Percentiles rank a stretch among this genome's conserved stretches.
Conservation (phyloP, 1,140 invertebrate genomes). For the Bombus balteatus region DNA sequence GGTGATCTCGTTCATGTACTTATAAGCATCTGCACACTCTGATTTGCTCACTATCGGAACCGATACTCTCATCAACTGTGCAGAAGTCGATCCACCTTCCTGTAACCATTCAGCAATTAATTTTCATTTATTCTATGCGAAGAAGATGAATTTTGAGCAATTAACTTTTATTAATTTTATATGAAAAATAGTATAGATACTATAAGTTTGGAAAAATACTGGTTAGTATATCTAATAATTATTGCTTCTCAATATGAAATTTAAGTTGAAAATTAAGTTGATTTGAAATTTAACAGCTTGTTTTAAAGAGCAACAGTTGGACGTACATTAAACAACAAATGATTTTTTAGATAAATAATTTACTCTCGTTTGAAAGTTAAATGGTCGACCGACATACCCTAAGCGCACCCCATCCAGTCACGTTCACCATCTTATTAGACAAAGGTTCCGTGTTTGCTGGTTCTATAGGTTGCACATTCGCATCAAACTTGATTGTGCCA, state of each 20-base stretch:
- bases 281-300: background rate
- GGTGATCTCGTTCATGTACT: constrained; percentile 58
- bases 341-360: background rate
- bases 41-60: constrained; percentile 70
- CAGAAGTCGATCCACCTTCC: constrained; percentile 1
- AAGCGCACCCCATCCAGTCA: constrained; percentile 84
- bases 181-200: no score
- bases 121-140: no score
- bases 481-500: constrained; percentile 39
- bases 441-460: constrained; percentile 21
- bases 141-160: background rate
- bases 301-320: background rate
- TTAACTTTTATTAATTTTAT: background rate
- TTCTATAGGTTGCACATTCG: constrained; percentile 62
- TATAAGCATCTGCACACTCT: constrained; percentile 65
- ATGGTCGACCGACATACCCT: constrained; percentile 6
- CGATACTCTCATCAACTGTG: constrained; percentile 72
- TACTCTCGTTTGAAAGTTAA: background rate
- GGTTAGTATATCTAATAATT: no score
- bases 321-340: background rate
- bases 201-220: no score
- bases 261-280: no score
- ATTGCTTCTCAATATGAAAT: no score
- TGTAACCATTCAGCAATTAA: background rate
- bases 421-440: constrained; percentile 75